phyloP scores from a whole-genome alignment of 1,140 invertebrate genomes.

The Zelostemma sp. region DNA sequence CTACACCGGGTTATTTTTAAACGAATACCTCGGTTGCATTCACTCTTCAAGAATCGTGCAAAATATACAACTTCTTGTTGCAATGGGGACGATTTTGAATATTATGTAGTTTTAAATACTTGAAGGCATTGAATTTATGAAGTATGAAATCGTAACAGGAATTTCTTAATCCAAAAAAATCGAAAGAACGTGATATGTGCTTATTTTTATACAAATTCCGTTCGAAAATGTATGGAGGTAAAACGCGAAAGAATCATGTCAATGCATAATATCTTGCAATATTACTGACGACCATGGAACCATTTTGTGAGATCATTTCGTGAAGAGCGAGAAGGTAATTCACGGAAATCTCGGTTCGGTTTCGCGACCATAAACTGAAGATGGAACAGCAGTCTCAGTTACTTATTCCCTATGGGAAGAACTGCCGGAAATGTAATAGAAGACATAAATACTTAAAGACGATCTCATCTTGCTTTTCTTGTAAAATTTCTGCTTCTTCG shows the following conservation, averaged over 20 bases:
- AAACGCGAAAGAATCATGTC: slow-evolving; percentile 12
- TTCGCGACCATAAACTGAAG: slow-evolving; percentile 44
- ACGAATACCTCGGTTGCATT: not conserved
- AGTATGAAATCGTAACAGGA: not conserved
- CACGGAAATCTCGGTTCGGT: slow-evolving; percentile 39
- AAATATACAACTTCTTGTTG: not conserved
- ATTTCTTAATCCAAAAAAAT: not conserved
- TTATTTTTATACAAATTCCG: not conserved
- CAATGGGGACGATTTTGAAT: too few relatives aligned
- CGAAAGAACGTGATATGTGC: not conserved
- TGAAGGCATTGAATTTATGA: not conserved
- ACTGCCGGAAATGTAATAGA: slow-evolving; percentile 20
- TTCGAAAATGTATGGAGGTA: not conserved
- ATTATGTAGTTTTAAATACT: too few relatives aligned
- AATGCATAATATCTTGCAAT: slow-evolving; percentile 34
- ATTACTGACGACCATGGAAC: slow-evolving; percentile 30
- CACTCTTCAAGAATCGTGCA: not conserved
- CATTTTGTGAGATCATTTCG: slow-evolving; percentile 48
- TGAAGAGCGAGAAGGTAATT: slow-evolving; percentile 47
- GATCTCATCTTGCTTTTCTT: slow-evolving; percentile 35
- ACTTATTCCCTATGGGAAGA: slow-evolving; percentile 29
- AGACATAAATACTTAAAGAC: slow-evolving; percentile 36
- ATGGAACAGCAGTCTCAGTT: slow-evolving; percentile 34
- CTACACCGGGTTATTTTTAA: not conserved
- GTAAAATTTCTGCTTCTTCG: too few relatives aligned